These are phyloP conservation scores for Martes martes DNA, from an alignment of 2,113 vertebrate species.

Conservation along the genomic window DNA sequence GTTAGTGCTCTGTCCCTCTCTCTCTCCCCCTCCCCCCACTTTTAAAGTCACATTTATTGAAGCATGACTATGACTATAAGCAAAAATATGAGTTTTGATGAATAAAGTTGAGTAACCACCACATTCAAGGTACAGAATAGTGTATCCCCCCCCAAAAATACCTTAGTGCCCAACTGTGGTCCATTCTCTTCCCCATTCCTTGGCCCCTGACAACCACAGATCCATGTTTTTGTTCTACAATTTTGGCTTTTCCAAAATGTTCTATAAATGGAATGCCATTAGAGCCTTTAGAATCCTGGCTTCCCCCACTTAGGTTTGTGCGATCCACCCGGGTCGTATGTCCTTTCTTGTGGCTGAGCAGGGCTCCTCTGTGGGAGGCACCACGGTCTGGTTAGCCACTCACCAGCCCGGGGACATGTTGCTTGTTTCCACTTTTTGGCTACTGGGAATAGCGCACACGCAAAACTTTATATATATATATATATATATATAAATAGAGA, in stretches of 20 bases:
- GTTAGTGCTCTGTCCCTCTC: background rate
- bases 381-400: no score
- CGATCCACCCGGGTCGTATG: background rate
- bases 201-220: background rate
- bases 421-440: background rate
- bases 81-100: background rate
- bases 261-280: rapidly evolving
- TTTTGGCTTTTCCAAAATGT: background rate
- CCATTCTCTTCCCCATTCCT: background rate
- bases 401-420: background rate
- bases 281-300: background rate
- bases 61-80: background rate
- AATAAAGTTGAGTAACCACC: background rate
- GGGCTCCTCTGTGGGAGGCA: rapidly evolving
- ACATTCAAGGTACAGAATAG: background rate
- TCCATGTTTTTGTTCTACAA: background rate
- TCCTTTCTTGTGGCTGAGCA: background rate
- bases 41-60: background rate
- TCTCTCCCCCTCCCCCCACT: background rate
- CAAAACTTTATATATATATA: no score
- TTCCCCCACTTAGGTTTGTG: background rate
- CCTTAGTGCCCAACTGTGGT: rapidly evolving
- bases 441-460: no score
- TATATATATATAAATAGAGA: no score
- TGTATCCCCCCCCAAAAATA: background rate